These are phyloP conservation scores for Globodera ellingtonae DNA, from an alignment of 1,140 invertebrate genomes.

Conservation along the genomic window DNA sequence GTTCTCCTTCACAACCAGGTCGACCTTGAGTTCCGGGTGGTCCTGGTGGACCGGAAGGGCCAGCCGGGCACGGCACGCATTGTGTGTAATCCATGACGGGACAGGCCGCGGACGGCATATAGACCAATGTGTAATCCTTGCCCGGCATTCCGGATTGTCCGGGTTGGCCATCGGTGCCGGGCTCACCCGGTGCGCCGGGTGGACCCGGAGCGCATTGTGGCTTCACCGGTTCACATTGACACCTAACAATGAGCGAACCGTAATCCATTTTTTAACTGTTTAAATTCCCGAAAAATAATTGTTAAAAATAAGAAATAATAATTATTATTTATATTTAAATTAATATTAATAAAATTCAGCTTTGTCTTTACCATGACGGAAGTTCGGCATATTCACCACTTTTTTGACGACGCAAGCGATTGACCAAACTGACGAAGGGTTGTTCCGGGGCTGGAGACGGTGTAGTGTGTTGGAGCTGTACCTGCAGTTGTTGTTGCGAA, in stretches of 20 bases:
- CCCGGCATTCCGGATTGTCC: constrained; percentile 43
- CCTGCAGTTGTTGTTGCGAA: background rate
- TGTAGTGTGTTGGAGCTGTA: constrained; percentile 45
- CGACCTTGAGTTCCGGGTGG: constrained; percentile 27
- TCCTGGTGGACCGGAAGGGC: constrained; percentile 33
- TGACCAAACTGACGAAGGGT: constrained; percentile 51
- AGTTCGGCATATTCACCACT: constrained; percentile 36
- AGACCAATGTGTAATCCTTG: constrained; percentile 27
- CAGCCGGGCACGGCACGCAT: constrained; percentile 36
- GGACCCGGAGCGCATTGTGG: constrained; percentile 53
- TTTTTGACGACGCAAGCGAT: constrained; percentile 46
- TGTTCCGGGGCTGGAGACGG: constrained; percentile 44
- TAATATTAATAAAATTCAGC: too few relatives aligned
- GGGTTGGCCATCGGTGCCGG: constrained; percentile 32
- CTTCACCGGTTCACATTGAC: constrained; percentile 55
- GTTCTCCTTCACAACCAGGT: constrained; percentile 25
- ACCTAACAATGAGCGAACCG: constrained; percentile 13
- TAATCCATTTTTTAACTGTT: background rate
- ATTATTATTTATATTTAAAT: too few relatives aligned
- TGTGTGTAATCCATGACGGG: constrained; percentile 26
- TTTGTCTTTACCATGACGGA: constrained; percentile 30
- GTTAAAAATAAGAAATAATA: too few relatives aligned
- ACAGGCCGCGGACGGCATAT: constrained; percentile 26
- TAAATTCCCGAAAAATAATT: too few relatives aligned
- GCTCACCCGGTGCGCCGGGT: constrained; percentile 42